phyloP scores from a whole-genome alignment of 2,113 vertebrate species.

The Aplodontia rufa region DNA sequence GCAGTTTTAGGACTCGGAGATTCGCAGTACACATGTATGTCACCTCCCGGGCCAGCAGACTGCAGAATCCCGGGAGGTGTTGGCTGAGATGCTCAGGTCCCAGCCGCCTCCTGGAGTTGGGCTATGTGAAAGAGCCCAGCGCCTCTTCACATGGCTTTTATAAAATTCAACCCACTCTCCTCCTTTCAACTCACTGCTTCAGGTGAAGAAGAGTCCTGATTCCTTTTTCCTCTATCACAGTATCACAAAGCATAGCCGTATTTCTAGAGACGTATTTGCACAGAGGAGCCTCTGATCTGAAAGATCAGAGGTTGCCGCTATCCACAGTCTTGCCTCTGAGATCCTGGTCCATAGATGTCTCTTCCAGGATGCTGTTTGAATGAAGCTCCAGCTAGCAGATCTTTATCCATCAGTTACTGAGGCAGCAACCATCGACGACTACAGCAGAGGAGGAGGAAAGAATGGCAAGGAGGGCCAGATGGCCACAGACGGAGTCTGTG shows the following conservation, averaged over 20 bases:
- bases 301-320: not conserved
- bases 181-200: not conserved
- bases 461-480: not conserved
- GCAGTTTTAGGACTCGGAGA: not conserved
- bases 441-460: not conserved
- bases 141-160: not conserved
- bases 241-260: not conserved
- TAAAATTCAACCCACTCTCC: not conserved
- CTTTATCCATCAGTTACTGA: not conserved
- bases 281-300: not conserved
- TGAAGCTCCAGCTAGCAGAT: not conserved
- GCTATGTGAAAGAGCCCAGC: not conserved
- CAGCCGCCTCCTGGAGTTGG: fast-evolving
- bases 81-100: fast-evolving
- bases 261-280: not conserved
- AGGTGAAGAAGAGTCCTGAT: not conserved
- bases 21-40: not conserved
- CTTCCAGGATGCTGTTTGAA: not conserved
- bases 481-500: not conserved
- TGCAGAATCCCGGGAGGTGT: not conserved
- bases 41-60: not conserved
- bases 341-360: not conserved
- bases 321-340: not conserved
- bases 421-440: not conserved
- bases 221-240: not conserved